Evolutionary conservation across 2,888 invertebrate genomes (phyloP).

Genomic region (Tolmerus cingulatus): DNA sequence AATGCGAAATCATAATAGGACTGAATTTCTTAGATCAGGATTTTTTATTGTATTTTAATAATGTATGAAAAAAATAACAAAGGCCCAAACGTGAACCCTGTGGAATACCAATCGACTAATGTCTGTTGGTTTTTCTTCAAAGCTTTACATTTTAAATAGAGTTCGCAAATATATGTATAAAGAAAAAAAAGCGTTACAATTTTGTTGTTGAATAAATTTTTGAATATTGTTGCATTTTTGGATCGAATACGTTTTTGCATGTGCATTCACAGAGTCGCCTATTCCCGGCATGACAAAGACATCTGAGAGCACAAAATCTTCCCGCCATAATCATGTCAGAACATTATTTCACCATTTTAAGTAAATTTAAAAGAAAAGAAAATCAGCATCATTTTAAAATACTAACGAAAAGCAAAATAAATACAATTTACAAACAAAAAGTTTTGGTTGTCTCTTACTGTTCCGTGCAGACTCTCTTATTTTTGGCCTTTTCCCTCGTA

Average conservation of each 20-base stretch:
- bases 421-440: slow-evolving; percentile 34
- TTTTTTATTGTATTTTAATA: too few relatives aligned
- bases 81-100: neutral
- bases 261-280: neutral
- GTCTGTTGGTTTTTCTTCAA: neutral
- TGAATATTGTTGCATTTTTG: slow-evolving; percentile 31
- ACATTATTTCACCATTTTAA: neutral
- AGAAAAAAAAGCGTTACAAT: neutral
- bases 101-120: neutral
- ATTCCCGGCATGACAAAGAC: neutral
- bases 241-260: slow-evolving; percentile 33
- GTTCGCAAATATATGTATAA: neutral
- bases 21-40: too few relatives aligned
- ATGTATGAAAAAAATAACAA: neutral
- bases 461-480: slow-evolving; percentile 63
- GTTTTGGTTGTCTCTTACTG: slow-evolving; percentile 52
- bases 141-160: neutral
- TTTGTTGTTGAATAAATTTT: neutral
- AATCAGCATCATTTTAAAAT: neutral
- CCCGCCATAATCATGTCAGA: neutral
- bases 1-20: too few relatives aligned
- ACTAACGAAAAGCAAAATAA: neutral
- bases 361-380: neutral
- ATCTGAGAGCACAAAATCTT: neutral
- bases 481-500: slow-evolving; percentile 65